A percentile compares a stretch with the other conserved stretches of the same genome.
Evolutionary conservation across 2,888 invertebrate species (phyloP).

Genomic region (Dyspetes luteomarginatus): DNA sequence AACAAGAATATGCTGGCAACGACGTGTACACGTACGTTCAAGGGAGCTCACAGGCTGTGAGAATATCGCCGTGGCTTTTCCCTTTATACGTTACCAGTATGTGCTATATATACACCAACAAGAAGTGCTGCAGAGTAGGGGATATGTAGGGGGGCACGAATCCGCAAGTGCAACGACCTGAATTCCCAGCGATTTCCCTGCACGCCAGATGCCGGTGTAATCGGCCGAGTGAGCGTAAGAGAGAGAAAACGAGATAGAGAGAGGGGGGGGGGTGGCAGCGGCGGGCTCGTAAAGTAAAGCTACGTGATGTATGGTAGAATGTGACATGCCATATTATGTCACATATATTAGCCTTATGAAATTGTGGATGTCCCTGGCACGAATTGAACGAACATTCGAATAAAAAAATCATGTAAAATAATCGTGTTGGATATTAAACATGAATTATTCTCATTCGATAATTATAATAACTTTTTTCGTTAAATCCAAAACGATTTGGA

Average conservation of each 20-base stretch:
- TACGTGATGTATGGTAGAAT: slow-evolving; percentile 35
- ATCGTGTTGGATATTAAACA: no score
- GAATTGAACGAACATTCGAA: not conserved
- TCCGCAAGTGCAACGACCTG: slow-evolving; percentile 64
- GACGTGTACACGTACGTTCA: slow-evolving; percentile 39
- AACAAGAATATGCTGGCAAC: slow-evolving; percentile 52
- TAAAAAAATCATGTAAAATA: not conserved
- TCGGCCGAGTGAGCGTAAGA: slow-evolving; percentile 35
- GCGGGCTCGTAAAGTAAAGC: slow-evolving; percentile 41
- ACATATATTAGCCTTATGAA: slow-evolving; percentile 37
- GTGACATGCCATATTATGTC: slow-evolving; percentile 41
- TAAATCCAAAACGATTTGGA: no score
- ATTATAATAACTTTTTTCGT: no score
- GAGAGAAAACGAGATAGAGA: not conserved
- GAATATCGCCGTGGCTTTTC: slow-evolving; percentile 31
- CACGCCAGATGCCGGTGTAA: slow-evolving; percentile 61
- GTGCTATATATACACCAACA: not conserved
- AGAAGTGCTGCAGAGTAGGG: not conserved
- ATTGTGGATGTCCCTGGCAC: slow-evolving; percentile 8
- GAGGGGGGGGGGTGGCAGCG: not conserved
- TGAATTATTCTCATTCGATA: no score
- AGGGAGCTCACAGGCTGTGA: slow-evolving; percentile 9
- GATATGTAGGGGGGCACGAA: slow-evolving; percentile 47
- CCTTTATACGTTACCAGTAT: slow-evolving; percentile 39
- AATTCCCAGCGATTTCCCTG: slow-evolving; percentile 62